These are phyloP conservation scores for Drosophila sucinea DNA, from an alignment of 1,140 invertebrate genomes.

Conservation along the genomic window DNA sequence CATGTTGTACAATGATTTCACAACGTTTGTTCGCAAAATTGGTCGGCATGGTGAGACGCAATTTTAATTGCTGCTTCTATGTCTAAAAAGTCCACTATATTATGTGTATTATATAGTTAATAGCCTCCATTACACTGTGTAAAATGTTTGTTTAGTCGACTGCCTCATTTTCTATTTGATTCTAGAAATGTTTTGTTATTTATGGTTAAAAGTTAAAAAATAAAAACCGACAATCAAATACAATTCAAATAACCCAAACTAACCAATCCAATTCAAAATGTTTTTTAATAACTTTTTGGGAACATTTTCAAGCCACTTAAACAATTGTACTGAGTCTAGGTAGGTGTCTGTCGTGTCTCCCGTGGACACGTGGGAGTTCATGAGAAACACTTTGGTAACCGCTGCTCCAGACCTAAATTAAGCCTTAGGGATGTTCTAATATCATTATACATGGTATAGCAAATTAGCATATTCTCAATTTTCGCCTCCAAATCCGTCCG, in stretches of 20 bases:
- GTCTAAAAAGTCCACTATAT: background rate
- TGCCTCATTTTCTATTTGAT: background rate
- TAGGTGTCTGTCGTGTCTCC: too few species aligned
- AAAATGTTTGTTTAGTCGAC: background rate
- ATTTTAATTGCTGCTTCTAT: background rate
- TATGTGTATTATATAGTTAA: background rate
- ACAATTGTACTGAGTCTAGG: too few species aligned
- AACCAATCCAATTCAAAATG: background rate
- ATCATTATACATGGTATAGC: too few species aligned
- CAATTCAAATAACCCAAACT: background rate
- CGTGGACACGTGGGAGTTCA: too few species aligned
- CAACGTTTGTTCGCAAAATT: conserved; percentile 62
- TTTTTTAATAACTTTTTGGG: too few species aligned
- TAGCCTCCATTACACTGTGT: background rate
- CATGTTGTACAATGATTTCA: conserved; percentile 87
- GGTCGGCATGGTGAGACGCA: conserved; percentile 32
- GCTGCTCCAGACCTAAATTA: too few species aligned
- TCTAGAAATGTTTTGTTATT: background rate
- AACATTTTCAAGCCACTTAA: too few species aligned
- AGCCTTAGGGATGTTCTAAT: too few species aligned
- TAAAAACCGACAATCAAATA: background rate
- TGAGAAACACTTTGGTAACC: too few species aligned
- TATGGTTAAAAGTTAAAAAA: background rate
- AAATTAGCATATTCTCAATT: too few species aligned
- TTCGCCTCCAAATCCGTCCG: too few species aligned